Percentiles rank a stretch among this genome's conserved stretches.
These are phyloP conservation scores for Cheilosia urbana DNA, from an alignment of 2,888 invertebrate species.

Conservation along the genomic window DNA sequence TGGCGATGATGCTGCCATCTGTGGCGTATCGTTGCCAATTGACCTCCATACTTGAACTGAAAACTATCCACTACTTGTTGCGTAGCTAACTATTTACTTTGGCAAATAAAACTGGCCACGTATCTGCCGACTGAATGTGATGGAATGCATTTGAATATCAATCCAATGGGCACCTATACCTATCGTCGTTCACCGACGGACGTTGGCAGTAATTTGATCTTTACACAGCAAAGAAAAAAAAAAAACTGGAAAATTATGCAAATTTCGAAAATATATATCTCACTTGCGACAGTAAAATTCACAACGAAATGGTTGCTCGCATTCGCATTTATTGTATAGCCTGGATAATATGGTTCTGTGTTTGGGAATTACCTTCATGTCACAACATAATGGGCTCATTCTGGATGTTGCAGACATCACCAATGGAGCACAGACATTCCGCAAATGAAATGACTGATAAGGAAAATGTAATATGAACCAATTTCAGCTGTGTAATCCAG, in stretches of 20 bases:
- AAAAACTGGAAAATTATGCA: conserved; percentile 51
- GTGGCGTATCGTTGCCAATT: conserved; percentile 68
- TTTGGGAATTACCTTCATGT: conserved; percentile 24
- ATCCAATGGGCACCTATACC: neutral
- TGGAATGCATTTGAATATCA: conserved; percentile 55
- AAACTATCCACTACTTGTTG: conserved; percentile 14
- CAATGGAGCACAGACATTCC: conserved; percentile 30
- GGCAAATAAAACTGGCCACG: conserved; percentile 27
- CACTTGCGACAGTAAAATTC: neutral
- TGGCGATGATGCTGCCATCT: conserved; percentile 38
- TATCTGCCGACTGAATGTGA: conserved; percentile 35
- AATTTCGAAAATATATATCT: conserved; percentile 29
- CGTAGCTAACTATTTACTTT: neutral
- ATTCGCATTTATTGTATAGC: conserved; percentile 5
- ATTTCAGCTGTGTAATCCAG: conserved; percentile 11
- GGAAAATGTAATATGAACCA: conserved; percentile 2
- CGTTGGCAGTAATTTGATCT: conserved; percentile 48
- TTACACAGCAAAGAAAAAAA: neutral
- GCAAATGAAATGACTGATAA: conserved; percentile 39
- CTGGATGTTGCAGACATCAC: conserved; percentile 41
- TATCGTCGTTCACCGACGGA: conserved; percentile 9
- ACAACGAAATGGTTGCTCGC: conserved; percentile 9
- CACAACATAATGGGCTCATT: conserved; percentile 29
- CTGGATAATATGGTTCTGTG: neutral
- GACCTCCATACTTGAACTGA: conserved; percentile 70